Evolutionary conservation across 2,797 vertebrate genomes (phyloP).

Genomic region (Microctenopoma stevenorrisi): DNA sequence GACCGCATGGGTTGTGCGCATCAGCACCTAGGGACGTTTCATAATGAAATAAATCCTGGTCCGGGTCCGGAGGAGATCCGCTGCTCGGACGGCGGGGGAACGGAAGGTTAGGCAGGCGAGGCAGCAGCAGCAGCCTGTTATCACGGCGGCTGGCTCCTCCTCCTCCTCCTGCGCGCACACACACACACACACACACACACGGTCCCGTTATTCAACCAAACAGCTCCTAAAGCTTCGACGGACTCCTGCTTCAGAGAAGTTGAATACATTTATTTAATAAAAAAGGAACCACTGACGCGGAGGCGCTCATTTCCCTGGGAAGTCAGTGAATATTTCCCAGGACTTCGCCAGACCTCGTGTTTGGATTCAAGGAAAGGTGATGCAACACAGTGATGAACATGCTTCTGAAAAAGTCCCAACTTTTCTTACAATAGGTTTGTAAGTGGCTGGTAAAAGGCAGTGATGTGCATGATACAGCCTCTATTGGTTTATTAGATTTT

Average conservation of each 20-base stretch:
- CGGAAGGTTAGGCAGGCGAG: slow-evolving; percentile 69
- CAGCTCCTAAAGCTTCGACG: not conserved
- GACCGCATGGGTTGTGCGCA: slow-evolving; percentile 78
- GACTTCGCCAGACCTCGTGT: too few relatives aligned
- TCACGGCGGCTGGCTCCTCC: slow-evolving; percentile 69
- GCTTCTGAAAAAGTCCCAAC: too few relatives aligned
- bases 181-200: slow-evolving; percentile 11
- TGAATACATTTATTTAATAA: too few relatives aligned
- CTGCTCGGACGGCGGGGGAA: slow-evolving; percentile 59
- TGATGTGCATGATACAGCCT: too few relatives aligned
- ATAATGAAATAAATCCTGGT: slow-evolving; percentile 54
- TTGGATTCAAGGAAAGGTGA: too few relatives aligned
- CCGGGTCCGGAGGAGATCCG: slow-evolving; percentile 50
- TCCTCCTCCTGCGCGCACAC: slow-evolving; percentile 71
- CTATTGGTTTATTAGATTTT: too few relatives aligned
- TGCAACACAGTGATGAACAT: too few relatives aligned
- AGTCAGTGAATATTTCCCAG: too few relatives aligned
- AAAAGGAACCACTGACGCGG: too few relatives aligned
- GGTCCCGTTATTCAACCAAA: slow-evolving; percentile 15
- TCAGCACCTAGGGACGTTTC: slow-evolving; percentile 21
- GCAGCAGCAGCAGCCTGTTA: slow-evolving; percentile 76
- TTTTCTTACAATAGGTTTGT: too few relatives aligned
- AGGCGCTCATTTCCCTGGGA: too few relatives aligned
- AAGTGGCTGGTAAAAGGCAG: too few relatives aligned
- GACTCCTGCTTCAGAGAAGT: not conserved